A percentile compares a stretch with the other conserved stretches of the same genome.
Evolutionary conservation across 1,140 invertebrate genomes (phyloP).

Genomic region (Brevipalpus yothersi): DNA sequence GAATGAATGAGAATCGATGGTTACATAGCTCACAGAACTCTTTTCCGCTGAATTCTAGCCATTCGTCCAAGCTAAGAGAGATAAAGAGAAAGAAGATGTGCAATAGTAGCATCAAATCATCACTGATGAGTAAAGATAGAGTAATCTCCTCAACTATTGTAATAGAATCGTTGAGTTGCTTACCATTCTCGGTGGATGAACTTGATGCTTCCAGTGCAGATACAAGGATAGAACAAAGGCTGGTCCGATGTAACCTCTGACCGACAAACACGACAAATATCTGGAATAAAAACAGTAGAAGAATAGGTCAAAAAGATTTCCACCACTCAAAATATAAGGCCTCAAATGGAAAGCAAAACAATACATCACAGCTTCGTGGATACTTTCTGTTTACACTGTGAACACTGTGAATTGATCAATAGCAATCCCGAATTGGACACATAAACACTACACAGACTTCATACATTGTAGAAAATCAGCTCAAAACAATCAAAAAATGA

Average conservation of each 20-base stretch:
- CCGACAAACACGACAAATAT: conserved; percentile 92
- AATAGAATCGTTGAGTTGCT: neutral
- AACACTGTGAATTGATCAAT: no score
- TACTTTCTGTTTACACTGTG: no score
- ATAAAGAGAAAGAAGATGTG: conserved; percentile 5
- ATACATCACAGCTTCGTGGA: no score
- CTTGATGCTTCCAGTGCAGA: conserved; percentile 95
- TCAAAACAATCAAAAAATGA: no score
- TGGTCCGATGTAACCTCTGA: conserved; percentile 63
- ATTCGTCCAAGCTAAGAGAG: conserved; percentile 29
- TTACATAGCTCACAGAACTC: conserved; percentile 98
- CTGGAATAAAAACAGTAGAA: conserved; percentile 17
- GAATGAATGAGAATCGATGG: conserved; percentile 89
- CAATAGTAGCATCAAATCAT: neutral
- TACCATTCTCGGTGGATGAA: conserved; percentile 77
- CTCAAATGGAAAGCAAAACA: no score
- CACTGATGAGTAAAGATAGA: neutral
- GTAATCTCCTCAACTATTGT: neutral
- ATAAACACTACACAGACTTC: no score
- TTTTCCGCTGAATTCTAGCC: conserved; percentile 69
- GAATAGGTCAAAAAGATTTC: neutral
- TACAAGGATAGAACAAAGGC: conserved; percentile 88
- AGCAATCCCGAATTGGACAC: no score
- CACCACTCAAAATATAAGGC: no score
- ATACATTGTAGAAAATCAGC: no score